These are phyloP conservation scores for Camarhynchus parvulus DNA, from an alignment of 2,113 vertebrate genomes.

Conservation along the genomic window DNA sequence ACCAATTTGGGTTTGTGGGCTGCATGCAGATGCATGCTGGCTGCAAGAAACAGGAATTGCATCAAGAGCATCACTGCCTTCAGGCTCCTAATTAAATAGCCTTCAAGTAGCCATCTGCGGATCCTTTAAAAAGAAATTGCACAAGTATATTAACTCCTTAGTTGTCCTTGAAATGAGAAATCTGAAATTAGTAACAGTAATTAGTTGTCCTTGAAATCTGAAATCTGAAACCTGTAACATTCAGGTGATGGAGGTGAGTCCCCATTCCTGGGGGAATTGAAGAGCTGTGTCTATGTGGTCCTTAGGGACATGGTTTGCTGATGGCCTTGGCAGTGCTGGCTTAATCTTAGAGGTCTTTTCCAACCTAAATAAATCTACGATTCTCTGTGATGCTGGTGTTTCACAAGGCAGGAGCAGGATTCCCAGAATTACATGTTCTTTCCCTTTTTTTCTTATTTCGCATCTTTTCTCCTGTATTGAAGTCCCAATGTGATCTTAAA, in stretches of 20 bases:
- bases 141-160: not conserved
- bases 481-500: not conserved
- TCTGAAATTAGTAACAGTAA: not conserved
- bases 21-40: slow-evolving; percentile 23
- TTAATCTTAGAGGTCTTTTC: not conserved
- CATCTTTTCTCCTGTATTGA: not conserved
- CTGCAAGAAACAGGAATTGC: not conserved
- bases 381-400: not conserved
- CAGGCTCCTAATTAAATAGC: slow-evolving; percentile 42
- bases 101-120: slow-evolving; percentile 57
- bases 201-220: not conserved
- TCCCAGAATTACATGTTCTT: not conserved
- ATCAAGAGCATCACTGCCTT: slow-evolving; percentile 13
- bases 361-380: not conserved
- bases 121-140: not conserved
- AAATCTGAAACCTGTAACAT: not conserved
- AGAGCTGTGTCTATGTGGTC: fast-evolving
- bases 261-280: not conserved
- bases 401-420: not conserved
- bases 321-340: not conserved
- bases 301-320: not conserved
- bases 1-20: not conserved
- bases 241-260: fast-evolving
- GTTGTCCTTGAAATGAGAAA: not conserved
- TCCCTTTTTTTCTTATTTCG: not conserved